Evolutionary conservation across 23 tunicate genomes (phyloP).

Genomic region (Trididemnum clinides): DNA sequence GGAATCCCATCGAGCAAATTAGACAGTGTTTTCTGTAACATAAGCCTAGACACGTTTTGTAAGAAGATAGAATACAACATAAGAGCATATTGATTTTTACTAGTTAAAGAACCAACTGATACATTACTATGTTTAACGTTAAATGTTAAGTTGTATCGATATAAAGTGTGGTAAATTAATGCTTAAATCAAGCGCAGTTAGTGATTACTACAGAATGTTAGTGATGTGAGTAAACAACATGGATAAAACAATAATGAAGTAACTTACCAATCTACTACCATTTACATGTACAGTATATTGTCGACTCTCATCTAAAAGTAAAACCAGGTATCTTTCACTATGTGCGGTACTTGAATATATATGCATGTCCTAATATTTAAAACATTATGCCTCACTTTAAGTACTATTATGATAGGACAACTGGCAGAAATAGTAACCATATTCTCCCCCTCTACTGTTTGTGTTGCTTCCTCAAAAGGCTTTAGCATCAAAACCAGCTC

Average conservation of each 20-base stretch:
- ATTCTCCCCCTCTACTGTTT: slow-evolving; percentile 9
- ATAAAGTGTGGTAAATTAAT: too few relatives aligned
- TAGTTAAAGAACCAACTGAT: too few relatives aligned
- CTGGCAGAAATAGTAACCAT: slow-evolving; percentile 6
- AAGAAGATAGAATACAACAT: neutral
- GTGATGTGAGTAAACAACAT: neutral
- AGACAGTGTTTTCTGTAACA: slow-evolving; percentile 4
- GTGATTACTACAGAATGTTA: too few relatives aligned
- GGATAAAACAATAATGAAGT: neutral
- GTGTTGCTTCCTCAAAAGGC: neutral
- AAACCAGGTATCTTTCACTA: too few relatives aligned
- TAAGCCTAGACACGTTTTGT: neutral
- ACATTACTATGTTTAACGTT: too few relatives aligned
- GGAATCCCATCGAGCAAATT: neutral
- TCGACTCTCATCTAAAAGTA: too few relatives aligned
- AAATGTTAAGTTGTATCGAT: too few relatives aligned
- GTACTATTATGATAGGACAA: neutral
- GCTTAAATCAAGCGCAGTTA: too few relatives aligned
- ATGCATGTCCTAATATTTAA: neutral
- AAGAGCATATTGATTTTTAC: neutral
- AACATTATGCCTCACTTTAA: neutral
- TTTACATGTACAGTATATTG: too few relatives aligned
- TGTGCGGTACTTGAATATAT: too few relatives aligned
- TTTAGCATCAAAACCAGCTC: slow-evolving; percentile 1
- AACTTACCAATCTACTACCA: neutral